Conservation (phyloP, 2,888 invertebrate genomes). For the Caenorhabditis angaria region DNA sequence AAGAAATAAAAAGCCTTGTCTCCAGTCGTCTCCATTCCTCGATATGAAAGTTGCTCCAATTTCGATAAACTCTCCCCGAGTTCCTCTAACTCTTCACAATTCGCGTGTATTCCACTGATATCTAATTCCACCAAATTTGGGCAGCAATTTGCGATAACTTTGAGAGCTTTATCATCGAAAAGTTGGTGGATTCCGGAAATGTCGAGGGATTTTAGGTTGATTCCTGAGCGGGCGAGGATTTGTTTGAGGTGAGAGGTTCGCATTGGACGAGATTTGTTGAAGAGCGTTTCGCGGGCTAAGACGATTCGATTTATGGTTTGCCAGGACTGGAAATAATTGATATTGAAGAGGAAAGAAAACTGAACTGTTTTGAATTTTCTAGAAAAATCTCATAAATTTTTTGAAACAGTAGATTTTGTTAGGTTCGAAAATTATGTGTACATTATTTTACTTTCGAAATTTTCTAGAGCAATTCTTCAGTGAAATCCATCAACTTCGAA, state of each 20-base stretch:
- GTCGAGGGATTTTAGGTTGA: slow-evolving; percentile 60
- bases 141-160: slow-evolving; percentile 60
- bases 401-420: too few relatives aligned
- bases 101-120: slow-evolving; percentile 64
- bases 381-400: too few relatives aligned
- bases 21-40: slow-evolving; percentile 63
- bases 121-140: slow-evolving; percentile 60
- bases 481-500: too few relatives aligned
- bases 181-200: slow-evolving; percentile 65
- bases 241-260: slow-evolving; percentile 58
- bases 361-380: not conserved
- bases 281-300: slow-evolving; percentile 57
- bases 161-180: slow-evolving; percentile 64
- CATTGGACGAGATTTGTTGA: slow-evolving; percentile 61
- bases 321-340: slow-evolving; percentile 58
- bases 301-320: slow-evolving; percentile 45
- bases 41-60: slow-evolving; percentile 57
- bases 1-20: slow-evolving; percentile 70
- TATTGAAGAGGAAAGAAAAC: not conserved
- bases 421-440: too few relatives aligned
- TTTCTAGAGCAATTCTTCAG: too few relatives aligned
- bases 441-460: too few relatives aligned
- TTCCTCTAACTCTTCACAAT: slow-evolving; percentile 55
- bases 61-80: slow-evolving; percentile 60
- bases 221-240: slow-evolving; percentile 45